Evolutionary conservation across 2,797 vertebrate genomes (phyloP).

Genomic region (Pempheris klunzingeri): DNA sequence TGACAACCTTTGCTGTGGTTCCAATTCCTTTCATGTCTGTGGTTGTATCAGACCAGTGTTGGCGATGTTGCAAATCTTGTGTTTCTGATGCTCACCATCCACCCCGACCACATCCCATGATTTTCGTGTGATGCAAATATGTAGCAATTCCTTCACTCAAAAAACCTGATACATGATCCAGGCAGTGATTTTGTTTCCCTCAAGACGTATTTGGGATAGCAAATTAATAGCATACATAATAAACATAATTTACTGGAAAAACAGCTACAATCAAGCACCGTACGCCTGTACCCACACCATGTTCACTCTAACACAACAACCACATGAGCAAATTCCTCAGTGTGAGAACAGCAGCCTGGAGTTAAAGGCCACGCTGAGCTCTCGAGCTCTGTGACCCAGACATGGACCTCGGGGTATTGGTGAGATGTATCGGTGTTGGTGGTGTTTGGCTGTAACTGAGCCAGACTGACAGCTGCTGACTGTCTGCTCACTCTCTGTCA

Average conservation of each 20-base stretch:
- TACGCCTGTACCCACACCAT: background rate
- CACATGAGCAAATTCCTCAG: slow-evolving; percentile 6
- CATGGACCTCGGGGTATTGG: slow-evolving; percentile 59
- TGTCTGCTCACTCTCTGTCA: slow-evolving; percentile 68
- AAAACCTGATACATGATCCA: background rate
- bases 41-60: background rate
- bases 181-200: background rate
- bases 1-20: background rate
- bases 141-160: background rate
- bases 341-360: slow-evolving; percentile 32
- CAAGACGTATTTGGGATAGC: background rate
- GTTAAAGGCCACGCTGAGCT: slow-evolving; percentile 61
- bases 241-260: background rate
- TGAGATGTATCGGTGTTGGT: slow-evolving; percentile 57
- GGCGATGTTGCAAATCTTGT: background rate
- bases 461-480: slow-evolving; percentile 79
- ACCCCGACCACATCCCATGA: background rate
- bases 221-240: background rate
- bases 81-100: background rate
- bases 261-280: background rate
- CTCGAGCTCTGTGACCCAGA: slow-evolving; percentile 66
- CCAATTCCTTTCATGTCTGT: background rate
- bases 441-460: slow-evolving; percentile 69
- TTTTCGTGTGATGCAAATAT: background rate
- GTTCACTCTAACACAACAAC: background rate